Evolutionary conservation across 2,797 vertebrate genomes (phyloP), one percentile per base, ranked within the genome.

Genomic region (Distichodus sexfasciatus): DNA sequence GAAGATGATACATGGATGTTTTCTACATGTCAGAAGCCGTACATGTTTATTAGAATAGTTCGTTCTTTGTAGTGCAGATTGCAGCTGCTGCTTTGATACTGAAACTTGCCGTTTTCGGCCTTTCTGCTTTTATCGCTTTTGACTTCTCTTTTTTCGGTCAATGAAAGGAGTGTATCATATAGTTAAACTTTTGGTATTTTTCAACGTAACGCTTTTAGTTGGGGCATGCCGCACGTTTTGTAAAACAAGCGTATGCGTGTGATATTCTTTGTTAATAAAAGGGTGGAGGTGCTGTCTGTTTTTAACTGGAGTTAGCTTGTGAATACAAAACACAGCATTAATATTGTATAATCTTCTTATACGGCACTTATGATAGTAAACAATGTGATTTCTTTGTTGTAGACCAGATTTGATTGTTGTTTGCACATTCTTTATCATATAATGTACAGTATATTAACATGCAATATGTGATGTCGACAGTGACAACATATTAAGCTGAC

Each of bases 201-300:
- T 72, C n/a, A 29, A 15, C 10, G 44, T 33, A 15, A 17, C 28
- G 60, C 64, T 62, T 58, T 66, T 59, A 51, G 35, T 51, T 66
- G 41, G 65, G 35, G 66, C 75, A 73, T 77, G 75, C 75, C 12
- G 71, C 58, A 65, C 50, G 67, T 50, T 66, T 70, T 54, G 51
- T 46, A 59, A n/a, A 54, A 44, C 28, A 43, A n/a, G 24, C 60
- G 38, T n/a, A n/a, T 5, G 58, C 60, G 38, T 53, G 14, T 29
- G 5, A 46, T 67, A 67, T 69, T 68, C 35, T 50, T 17, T 28
- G 33, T 50, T 69, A 60, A 17, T 60, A 51, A 53, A 53, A 31
- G 14, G 26, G n/a, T n/a, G n/a, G n/a, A n/a, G n/a, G n/a, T n/a
- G n/a, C n/a, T n/a, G n/a, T n/a, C n/a, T n/a, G n/a, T n/a, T 53